Evolutionary conservation across 2,888 invertebrate species (phyloP), one percentile per base, ranked within the genome.

Genomic region (Odontocerum albicorne): DNA sequence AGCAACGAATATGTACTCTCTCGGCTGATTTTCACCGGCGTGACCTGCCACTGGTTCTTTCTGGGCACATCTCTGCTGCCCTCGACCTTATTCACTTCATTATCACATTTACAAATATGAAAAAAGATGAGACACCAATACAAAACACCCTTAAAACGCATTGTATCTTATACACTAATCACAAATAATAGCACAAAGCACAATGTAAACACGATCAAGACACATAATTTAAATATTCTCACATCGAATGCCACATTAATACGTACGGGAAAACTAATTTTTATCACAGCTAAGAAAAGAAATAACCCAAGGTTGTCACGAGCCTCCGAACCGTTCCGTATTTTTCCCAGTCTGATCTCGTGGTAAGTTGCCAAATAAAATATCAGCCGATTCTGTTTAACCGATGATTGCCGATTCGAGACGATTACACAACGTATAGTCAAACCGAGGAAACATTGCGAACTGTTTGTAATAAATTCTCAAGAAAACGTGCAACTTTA

Each of bases 61-160:
- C 51, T 51, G 19, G 43, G 38, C 16, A 20, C 46, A 17, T 51
- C 46, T 12, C 32, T 27, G 20, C 39, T 46, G 27, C 46, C 55
- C 44, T 49, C 55, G 33, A 49, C 44, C 42, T 45, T 39, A 32
- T 32, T 74, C 64, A 75, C 75, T 64, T 69, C 71, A 71, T 76
- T 76, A 62, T 76, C 72, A 59, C 71, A 75, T 70, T 72, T 73
- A 66, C 75, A 74, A 66, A 76, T 65, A 70, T 76, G 75, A 68
- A 76, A 68, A 66, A 70, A 73, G 66, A 74, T 72, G 69, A 77
- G 73, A 73, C 75, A 77, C 75, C 75, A 76, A 72, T 75, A 77
- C 63, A 77, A 70, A 68, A 75, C 38, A 50, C 49, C 38, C 42
- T 45, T 49, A 40, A 55, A 38, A 45, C 49, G 55, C 55, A 55